A percentile compares a stretch with the other conserved stretches of the same genome.
Conservation (phyloP, 2,797 vertebrate species). For the Rhinogobio ventralis region DNA sequence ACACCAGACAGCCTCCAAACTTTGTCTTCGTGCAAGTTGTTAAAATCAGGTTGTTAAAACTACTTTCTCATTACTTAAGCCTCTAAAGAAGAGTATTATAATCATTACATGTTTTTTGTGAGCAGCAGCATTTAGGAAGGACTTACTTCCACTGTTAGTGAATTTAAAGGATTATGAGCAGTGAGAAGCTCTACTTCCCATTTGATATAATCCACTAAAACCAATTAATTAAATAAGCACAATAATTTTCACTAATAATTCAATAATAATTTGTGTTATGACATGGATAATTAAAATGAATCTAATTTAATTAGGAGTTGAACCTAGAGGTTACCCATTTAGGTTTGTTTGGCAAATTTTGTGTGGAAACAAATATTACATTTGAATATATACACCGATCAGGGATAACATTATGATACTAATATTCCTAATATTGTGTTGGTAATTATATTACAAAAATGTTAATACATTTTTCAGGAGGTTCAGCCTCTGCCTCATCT, state of each 20-base stretch:
- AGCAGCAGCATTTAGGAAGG: neutral
- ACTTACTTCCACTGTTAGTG: neutral
- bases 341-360: neutral
- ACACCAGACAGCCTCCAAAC: neutral
- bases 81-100: slow-evolving; percentile 17
- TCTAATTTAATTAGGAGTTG: slow-evolving; percentile 1
- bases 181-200: slow-evolving; percentile 8
- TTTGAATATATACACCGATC: neutral
- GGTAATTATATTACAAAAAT: neutral
- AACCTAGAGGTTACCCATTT: neutral
- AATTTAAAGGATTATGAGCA: slow-evolving; percentile 16
- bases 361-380: neutral
- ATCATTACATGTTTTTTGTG: neutral
- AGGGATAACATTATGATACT: no score
- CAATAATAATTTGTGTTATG: no score
- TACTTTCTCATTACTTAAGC: neutral
- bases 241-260: neutral
- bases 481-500: neutral
- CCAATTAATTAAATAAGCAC: slow-evolving; percentile 12
- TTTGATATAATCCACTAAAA: slow-evolving; percentile 15
- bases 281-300: neutral
- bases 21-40: neutral
- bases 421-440: no score
- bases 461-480: neutral
- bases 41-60: neutral